Evolutionary conservation across 2,888 invertebrate species (phyloP), one percentile per base, ranked within the genome.

Genomic region (Adelognathus sp.): DNA sequence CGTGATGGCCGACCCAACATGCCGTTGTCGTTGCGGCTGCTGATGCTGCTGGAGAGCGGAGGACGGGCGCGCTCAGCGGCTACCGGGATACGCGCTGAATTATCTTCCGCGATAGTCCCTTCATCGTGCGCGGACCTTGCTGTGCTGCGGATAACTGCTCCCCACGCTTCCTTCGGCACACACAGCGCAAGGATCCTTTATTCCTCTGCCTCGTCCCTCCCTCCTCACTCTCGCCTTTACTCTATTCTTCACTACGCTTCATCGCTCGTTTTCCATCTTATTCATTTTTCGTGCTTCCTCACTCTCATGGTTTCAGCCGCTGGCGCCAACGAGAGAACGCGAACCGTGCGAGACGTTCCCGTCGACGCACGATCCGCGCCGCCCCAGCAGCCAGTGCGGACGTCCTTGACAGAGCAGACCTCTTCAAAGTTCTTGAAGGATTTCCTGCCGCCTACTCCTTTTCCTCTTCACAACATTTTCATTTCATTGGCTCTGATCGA

Each of bases 11-110:
- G 90, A 88, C 86, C 84, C 87, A 85, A 87, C 81, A 86, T 85
- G 87, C 86, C 81, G 86, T 77, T 74, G 81, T 85, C 82, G 41
- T 27, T 31, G 67, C 46, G 58, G 66, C 27, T 72, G 76, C 44
- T 54, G 60, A 44, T 33, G 58, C 41, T 33, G 58, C 41, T 44
- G 44, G 31, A 50, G 75, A 58, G 41, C 36, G 64, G 64, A 69
- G 58, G 41, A 73, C 85, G 84, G 84, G 86, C 87, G 84, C 33
- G 56, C 31, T 33, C 75, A 86, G 81, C 86, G 82, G 90, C 91
- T 91, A 90, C 91, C 86, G 90, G 87, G 89, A 90, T 91, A 91
- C 91, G 90, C 91, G 88, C 85, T 90, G 89, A 90, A 90, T 91
- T 90, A 91, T 90, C 90, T 86, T 86, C 87, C 84, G 83, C 87